Conservation (phyloP, 1,140 invertebrate species). For the Metaphire vulgaris region DNA sequence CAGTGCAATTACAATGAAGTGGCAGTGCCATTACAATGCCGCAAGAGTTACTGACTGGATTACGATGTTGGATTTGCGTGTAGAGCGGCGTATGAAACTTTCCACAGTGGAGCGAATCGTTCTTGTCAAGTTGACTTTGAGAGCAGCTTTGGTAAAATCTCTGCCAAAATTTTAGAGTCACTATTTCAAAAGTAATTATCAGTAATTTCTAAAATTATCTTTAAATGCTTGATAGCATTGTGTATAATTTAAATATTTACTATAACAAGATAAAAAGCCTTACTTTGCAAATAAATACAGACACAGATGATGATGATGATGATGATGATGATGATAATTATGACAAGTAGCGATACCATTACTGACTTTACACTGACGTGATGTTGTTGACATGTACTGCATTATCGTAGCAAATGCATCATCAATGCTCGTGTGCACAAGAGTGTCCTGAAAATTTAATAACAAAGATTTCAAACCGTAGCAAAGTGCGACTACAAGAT, state of each 20-base stretch:
- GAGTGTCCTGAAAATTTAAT: constrained; percentile 27
- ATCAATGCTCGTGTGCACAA: constrained; percentile 29
- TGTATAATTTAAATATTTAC: too few species aligned
- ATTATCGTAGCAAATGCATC: constrained; percentile 32
- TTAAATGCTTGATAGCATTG: too few species aligned
- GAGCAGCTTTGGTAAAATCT: background rate
- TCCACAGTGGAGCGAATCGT: constrained; percentile 18
- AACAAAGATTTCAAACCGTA: background rate
- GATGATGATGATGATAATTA: too few species aligned
- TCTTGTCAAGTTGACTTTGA: background rate
- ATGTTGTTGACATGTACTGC: constrained; percentile 31
- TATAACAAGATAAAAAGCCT: too few species aligned
- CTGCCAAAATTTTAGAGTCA: too few species aligned
- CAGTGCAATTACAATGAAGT: too few species aligned
- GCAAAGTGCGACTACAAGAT: background rate
- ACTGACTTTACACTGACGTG: constrained; percentile 32
- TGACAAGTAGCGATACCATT: too few species aligned
- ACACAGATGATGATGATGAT: too few species aligned
- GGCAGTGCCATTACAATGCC: too few species aligned
- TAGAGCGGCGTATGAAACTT: constrained; percentile 21
- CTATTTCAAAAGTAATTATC: too few species aligned
- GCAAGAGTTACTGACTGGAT: constrained; percentile 30
- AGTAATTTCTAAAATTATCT: too few species aligned
- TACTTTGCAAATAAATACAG: too few species aligned
- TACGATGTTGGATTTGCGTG: constrained; percentile 13